Conservation (phyloP, 2,888 invertebrate species). For the Phania funesta region DNA sequence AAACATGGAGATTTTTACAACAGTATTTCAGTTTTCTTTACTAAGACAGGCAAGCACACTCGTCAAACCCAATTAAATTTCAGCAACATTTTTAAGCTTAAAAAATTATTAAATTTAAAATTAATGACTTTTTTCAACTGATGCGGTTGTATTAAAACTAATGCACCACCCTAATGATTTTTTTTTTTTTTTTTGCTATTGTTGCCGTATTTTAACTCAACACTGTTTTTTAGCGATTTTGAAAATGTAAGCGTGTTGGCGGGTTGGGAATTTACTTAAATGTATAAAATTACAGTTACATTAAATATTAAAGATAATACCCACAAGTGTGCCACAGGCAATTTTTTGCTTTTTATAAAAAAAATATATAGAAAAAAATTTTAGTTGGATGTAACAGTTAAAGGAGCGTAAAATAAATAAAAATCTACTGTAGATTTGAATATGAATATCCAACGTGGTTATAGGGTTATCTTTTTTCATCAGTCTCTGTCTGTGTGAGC, state of each 20-base stretch:
- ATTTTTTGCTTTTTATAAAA: constrained; percentile 12
- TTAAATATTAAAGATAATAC: constrained; percentile 65
- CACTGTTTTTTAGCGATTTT: not conserved
- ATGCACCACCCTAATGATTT: constrained; percentile 16
- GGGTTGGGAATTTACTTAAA: constrained; percentile 42
- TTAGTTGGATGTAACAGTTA: constrained; percentile 4
- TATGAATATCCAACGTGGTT: constrained; percentile 30
- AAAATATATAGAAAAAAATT: not conserved
- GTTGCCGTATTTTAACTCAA: constrained; percentile 7
- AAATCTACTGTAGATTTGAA: not conserved
- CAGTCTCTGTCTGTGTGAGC: not conserved
- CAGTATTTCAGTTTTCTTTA: too few species aligned
- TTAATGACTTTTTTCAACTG: constrained; percentile 21
- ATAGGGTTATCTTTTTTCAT: constrained; percentile 16
- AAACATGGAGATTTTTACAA: too few species aligned
- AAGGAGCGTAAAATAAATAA: not conserved
- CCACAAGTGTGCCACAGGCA: constrained; percentile 65
- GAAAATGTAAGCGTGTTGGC: not conserved
- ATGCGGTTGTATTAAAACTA: not conserved
- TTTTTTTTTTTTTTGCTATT: not conserved
- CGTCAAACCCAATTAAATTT: not conserved
- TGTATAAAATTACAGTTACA: constrained; percentile 60
- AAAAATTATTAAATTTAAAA: constrained; percentile 31
- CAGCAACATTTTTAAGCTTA: not conserved
- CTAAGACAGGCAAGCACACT: too few species aligned